These are phyloP conservation scores for Lindbergichthys nudifrons DNA, from an alignment of 2,797 vertebrate genomes.

Conservation along the genomic window DNA sequence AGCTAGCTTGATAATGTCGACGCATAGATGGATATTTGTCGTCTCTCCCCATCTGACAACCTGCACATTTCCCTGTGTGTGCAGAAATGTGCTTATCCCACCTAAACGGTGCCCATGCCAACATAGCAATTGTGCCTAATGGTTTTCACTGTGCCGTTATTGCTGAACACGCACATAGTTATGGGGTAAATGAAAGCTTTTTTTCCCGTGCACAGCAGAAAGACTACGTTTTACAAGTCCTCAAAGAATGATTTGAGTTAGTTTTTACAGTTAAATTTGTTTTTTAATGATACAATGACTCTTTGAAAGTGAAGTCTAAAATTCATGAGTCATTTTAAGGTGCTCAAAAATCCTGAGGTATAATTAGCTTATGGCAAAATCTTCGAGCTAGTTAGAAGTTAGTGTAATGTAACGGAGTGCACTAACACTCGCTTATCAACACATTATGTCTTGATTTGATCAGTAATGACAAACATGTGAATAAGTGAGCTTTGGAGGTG, in stretches of 20 bases:
- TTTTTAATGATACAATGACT: slow-evolving; percentile 32
- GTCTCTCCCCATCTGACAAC: slow-evolving; percentile 71
- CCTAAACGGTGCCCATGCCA: slow-evolving; percentile 78
- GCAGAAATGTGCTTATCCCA: slow-evolving; percentile 80
- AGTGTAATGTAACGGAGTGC: too few species aligned
- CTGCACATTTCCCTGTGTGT: slow-evolving; percentile 71
- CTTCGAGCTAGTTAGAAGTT: neutral
- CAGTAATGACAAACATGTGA: too few species aligned
- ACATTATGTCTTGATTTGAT: too few species aligned
- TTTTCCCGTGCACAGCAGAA: slow-evolving; percentile 66
- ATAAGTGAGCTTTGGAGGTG: too few species aligned
- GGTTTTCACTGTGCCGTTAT: slow-evolving; percentile 77
- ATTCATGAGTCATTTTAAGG: neutral
- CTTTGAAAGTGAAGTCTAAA: slow-evolving; percentile 30
- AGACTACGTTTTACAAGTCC: slow-evolving; percentile 63
- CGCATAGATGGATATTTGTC: slow-evolving; percentile 64
- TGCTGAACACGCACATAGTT: slow-evolving; percentile 80
- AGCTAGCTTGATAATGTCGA: slow-evolving; percentile 48
- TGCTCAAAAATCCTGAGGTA: slow-evolving; percentile 2
- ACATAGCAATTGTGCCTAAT: slow-evolving; percentile 82
- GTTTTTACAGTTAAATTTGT: slow-evolving; percentile 40
- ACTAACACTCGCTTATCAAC: too few species aligned
- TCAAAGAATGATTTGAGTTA: slow-evolving; percentile 46
- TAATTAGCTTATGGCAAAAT: neutral
- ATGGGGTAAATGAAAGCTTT: slow-evolving; percentile 62